Percentiles rank a stretch among this genome's conserved stretches.
Evolutionary conservation across 2,888 invertebrate genomes (phyloP).

Genomic region (Monochamus alternatus): DNA sequence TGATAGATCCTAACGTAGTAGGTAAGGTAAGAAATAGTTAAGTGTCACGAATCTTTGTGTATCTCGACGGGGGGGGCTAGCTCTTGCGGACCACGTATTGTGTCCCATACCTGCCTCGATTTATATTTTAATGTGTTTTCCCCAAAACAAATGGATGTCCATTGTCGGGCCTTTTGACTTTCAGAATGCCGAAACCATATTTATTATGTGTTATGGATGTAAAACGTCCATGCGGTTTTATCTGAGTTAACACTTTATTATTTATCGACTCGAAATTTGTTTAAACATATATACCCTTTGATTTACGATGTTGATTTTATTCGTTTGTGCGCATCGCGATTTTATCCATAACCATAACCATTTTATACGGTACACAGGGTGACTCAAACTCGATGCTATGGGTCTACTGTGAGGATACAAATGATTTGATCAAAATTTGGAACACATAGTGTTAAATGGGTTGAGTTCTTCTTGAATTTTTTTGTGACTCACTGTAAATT

Average conservation of each 20-base stretch:
- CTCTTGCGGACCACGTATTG: constrained; percentile 68
- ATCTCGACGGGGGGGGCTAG: constrained; percentile 65
- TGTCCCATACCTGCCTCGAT: constrained; percentile 70
- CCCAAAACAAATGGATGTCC: constrained; percentile 71
- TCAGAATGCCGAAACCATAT: constrained; percentile 67
- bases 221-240: constrained; percentile 67
- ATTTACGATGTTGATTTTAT: constrained; percentile 62
- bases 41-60: constrained; percentile 69
- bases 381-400: background rate
- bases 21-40: constrained; percentile 70
- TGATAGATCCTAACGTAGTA: constrained; percentile 68
- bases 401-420: background rate
- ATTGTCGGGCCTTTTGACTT: constrained; percentile 69
- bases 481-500: too few species aligned
- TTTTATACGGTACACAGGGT: too few species aligned
- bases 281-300: constrained; percentile 58
- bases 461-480: too few species aligned
- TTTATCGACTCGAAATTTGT: constrained; percentile 65
- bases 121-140: constrained; percentile 71
- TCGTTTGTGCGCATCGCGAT: constrained; percentile 46
- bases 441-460: too few species aligned
- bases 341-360: background rate
- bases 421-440: too few species aligned
- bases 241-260: constrained; percentile 66
- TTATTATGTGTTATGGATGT: constrained; percentile 70